Conservation (phyloP, 37 sponge, comb jelly and placozoan genomes). For the Geodia barretti region DNA sequence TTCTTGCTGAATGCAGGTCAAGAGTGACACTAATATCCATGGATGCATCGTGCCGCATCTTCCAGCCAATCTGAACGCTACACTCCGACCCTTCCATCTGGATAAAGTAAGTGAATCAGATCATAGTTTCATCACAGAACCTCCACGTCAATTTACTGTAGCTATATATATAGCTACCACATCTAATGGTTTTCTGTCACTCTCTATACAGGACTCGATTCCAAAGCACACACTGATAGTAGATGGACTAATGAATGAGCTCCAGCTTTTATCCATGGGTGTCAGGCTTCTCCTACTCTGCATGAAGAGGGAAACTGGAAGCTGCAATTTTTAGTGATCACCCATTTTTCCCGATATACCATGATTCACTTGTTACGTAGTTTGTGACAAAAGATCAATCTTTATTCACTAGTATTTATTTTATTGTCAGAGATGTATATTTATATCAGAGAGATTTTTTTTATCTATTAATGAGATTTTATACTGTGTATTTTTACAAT, state of each 20-base stretch:
- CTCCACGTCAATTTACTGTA: no score
- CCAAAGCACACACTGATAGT: neutral
- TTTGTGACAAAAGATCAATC: no score
- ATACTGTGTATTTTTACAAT: no score
- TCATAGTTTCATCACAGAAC: neutral
- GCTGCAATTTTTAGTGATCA: neutral
- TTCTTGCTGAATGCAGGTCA: no score
- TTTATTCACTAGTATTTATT: no score
- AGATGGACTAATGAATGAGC: neutral
- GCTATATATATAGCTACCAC: no score
- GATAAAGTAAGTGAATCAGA: neutral
- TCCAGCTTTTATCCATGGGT: neutral
- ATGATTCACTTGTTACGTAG: no score
- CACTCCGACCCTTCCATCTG: neutral
- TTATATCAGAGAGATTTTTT: no score
- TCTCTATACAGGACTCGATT: neutral
- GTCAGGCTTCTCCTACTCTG: neutral
- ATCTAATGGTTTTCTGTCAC: no score
- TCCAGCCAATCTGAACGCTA: neutral
- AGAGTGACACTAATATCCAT: slow-evolving; percentile 2
- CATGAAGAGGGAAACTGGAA: neutral
- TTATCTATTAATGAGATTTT: no score
- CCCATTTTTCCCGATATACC: no score
- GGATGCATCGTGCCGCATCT: neutral
- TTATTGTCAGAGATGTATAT: no score